Evolutionary conservation across 2,888 invertebrate genomes (phyloP).

Genomic region (Scaeva pyrastri): DNA sequence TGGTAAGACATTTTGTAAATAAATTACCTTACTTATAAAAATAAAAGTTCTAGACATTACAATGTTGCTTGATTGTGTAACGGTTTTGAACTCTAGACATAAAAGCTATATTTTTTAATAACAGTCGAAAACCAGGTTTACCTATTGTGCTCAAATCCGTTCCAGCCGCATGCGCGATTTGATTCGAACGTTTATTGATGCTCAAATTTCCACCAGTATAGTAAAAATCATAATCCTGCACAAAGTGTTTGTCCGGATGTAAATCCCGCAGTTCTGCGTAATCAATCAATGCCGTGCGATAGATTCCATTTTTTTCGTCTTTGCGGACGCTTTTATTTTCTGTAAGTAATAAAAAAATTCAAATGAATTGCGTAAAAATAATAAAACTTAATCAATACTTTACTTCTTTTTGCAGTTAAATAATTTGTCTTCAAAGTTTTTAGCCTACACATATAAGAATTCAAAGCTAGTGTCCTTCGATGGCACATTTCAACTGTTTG

Average conservation of each 20-base stretch:
- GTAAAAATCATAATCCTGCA: conserved; percentile 81
- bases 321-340: conserved; percentile 73
- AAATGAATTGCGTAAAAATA: not conserved
- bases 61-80: no score
- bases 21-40: no score
- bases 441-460: conserved; percentile 59
- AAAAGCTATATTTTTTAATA: no score
- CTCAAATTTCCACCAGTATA: conserved; percentile 82
- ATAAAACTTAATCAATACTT: conserved; percentile 22
- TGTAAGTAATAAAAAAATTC: conserved; percentile 37
- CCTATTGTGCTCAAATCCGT: conserved; percentile 76
- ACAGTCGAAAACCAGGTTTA: conserved; percentile 48
- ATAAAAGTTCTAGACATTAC: no score
- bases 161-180: conserved; percentile 79
- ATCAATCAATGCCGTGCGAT: conserved; percentile 71
- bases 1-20: no score
- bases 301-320: conserved; percentile 72
- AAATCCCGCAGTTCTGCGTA: conserved; percentile 76
- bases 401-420: conserved; percentile 73
- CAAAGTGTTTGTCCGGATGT: conserved; percentile 79
- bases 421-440: conserved; percentile 60
- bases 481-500: conserved; percentile 77
- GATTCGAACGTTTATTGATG: conserved; percentile 55
- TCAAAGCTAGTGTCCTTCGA: conserved; percentile 71
- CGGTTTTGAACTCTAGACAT: no score